Evolutionary conservation across 2,888 invertebrate genomes (phyloP), one percentile per base, ranked within the genome.

Genomic region (Xestia xanthographa): DNA sequence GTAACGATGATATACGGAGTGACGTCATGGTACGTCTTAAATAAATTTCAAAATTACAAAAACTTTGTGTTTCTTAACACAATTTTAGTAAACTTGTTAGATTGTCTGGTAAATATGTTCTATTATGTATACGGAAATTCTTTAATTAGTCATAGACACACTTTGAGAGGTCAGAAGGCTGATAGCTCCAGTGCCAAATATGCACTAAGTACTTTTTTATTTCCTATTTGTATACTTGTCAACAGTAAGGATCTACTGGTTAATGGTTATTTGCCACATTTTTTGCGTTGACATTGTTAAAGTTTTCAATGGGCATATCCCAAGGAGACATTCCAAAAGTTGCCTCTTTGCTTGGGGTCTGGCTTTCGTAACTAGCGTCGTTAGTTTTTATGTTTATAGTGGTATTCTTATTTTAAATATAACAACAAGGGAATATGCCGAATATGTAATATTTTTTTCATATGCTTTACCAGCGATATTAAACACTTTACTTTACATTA

Each of bases 271-370:
- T 5, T 38, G 34, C 4, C 34, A 53, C 34, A 63, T 74, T 53
- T 75, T 75, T 43, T 75, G 74, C 17, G 26, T 63, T 5, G 75
- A 75, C 2, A 22, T 74, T 38, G 74, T 75, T 3, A 38, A 63
- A 63, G 74, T 75, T 22, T 75, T 75, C 26, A 74, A 63, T 34
- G 12, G 5, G 6, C 14, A 17, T 29, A 29, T 17, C 3, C 43
- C 8, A 3, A 34, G 53, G 26, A 63, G 22, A 53, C 73, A 63
- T 75, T 63, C 45, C 20, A 48, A 20, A 48, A 48, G 48, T 48
- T 2, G 20, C 48, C 48, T 48, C 48, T 48, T 48, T 48, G 53
- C 43, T 50, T 75, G 75, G 75, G 63, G 5, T 20, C 12, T 26
- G 11, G 14, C 73, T 17, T 2, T 73, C n/a, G 0, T 63, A 53